Percentiles rank a stretch among this genome's conserved stretches.
These are phyloP conservation scores for Ancistrus triradiatus DNA, from an alignment of 2,113 vertebrate species.

Conservation along the genomic window DNA sequence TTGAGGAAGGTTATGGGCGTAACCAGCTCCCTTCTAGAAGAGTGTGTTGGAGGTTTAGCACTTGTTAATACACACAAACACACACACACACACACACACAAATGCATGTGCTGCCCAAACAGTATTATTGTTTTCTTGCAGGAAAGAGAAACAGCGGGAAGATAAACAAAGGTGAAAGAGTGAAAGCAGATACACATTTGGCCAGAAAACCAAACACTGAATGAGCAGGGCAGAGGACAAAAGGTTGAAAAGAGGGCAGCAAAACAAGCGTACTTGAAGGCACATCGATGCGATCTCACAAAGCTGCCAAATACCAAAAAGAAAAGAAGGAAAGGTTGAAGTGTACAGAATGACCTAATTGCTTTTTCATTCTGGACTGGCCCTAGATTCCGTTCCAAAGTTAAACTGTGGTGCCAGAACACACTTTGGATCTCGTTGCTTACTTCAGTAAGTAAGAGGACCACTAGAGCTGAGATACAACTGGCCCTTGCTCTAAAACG, in stretches of 20 bases:
- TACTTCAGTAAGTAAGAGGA: no score
- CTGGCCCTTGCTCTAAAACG: no score
- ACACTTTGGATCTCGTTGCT: conserved; percentile 5
- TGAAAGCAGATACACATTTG: conserved; percentile 21
- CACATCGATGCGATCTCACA: conserved; percentile 28
- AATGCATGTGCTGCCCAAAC: conserved; percentile 30
- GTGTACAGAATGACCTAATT: conserved; percentile 41
- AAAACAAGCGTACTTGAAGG: conserved; percentile 34
- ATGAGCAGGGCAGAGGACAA: conserved; percentile 17
- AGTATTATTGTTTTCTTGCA: conserved; percentile 42
- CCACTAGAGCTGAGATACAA: no score
- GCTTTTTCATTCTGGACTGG: conserved; percentile 15
- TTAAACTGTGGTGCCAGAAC: conserved; percentile 21
- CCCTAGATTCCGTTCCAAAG: conserved; percentile 12
- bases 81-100: conserved; percentile 12
- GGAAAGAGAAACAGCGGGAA: conserved; percentile 28
- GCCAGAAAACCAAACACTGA: conserved; percentile 6
- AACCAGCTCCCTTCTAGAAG: conserved; percentile 12
- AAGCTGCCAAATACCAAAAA: conserved; percentile 36
- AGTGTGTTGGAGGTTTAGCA: conserved; percentile 45
- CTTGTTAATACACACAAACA: conserved; percentile 13
- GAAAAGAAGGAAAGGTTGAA: conserved; percentile 28
- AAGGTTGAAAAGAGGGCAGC: conserved; percentile 33
- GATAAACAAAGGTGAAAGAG: conserved; percentile 26
- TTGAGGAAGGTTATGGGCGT: conserved; percentile 36